Base-by-base conservation (phyloP, 2,888 invertebrate genomes). In the Chrysomela aeneicollis region DNA sequence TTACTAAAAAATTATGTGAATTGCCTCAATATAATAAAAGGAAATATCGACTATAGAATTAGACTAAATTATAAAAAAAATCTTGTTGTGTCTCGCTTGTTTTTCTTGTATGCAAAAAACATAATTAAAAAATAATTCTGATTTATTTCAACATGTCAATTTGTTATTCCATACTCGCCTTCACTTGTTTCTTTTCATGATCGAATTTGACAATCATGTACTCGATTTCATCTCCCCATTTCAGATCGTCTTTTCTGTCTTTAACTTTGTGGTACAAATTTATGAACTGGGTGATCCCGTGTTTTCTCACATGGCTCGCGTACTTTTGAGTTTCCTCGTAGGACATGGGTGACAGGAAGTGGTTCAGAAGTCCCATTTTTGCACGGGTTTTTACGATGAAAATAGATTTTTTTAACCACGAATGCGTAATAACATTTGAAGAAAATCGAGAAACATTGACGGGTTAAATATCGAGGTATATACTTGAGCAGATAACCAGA, bases 191-290 rank as follows among this genome's bases (percentile, higher is more conserved):
- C 37, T 90, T 89, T 69, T 89, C 88, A 82, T 97, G 91, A 83
- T 98, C 93, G 84, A 98, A 95, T 81, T 95, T 95, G 1, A 99
- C 92, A 61, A 99, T 88, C 77, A 97, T 92, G 79, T 98, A 99
- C 84, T 98, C 98, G 61, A 98, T 90, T 88, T 97, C 97, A 83
- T 97, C 97, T 65, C 98, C 99, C 98, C 98, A 99, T 85, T 97
- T 97, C 37, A 99, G 86, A 4, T 98, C 98, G 32, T 95, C 95
- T 76, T 93, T 92, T 58, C 97, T 88, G 75, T 95, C 93, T 77
- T 93, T 89, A 17, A 97, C 85, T 76, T 92, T 91, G 76, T 91
- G 90, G 83, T 97, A 98, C 61, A 96, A 86, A 84, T 95, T 94
- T 76, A 98, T 94, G 81, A 99, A 98, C 83, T 99, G 98, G 72